Conservation (phyloP, 2,797 vertebrate species). For the Epinephelus coioides region DNA sequence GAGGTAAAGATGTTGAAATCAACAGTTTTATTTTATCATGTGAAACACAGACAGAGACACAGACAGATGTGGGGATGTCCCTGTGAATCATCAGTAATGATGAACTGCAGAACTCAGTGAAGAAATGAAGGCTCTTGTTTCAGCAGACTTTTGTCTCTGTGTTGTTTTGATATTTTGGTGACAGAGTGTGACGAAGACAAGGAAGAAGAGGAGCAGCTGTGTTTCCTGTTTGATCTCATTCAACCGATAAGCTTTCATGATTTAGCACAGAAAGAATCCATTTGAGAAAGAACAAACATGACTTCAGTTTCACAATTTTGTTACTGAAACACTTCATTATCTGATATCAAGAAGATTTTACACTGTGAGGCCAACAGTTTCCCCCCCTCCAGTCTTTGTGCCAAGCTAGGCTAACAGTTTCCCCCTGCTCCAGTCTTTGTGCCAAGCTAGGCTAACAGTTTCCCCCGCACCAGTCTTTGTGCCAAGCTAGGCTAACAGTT, state of each 20-base stretch:
- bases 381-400: not conserved
- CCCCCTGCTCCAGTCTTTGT: not conserved
- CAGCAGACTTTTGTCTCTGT: too few relatives aligned
- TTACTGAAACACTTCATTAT: not conserved
- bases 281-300: not conserved
- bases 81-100: not conserved
- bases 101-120: not conserved
- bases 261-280: not conserved
- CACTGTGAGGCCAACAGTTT: too few relatives aligned
- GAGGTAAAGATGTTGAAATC: constrained; percentile 3
- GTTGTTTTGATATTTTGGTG: too few relatives aligned
- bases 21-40: not conserved
- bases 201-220: not conserved
- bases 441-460: not conserved
- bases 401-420: not conserved
- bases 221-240: not conserved
- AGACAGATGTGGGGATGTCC: not conserved
- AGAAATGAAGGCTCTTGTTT: too few relatives aligned
- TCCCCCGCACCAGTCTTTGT: not conserved
- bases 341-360: not conserved
- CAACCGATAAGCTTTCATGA: not conserved
- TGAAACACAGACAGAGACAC: too few relatives aligned
- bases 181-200: too few relatives aligned
- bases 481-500: not conserved
- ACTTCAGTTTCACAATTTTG: not conserved